Percentiles rank a stretch among this genome's conserved stretches.
Conservation (phyloP, 2,113 vertebrate species). For the Chloropsis hardwickii region DNA sequence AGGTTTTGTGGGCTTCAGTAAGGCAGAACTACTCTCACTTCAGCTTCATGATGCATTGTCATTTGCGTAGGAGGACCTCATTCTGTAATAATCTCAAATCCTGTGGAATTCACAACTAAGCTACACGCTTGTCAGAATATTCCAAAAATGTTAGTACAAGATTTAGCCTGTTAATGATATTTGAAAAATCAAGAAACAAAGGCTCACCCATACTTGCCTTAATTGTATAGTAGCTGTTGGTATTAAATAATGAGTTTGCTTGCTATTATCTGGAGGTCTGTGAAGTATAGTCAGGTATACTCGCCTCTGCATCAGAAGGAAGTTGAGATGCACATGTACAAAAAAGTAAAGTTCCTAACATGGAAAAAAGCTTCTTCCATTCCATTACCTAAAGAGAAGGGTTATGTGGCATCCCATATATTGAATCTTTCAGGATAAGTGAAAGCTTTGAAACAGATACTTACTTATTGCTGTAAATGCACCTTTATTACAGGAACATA, state of each 20-base stretch:
- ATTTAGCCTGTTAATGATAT: not conserved
- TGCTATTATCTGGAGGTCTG: not conserved
- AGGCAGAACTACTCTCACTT: not conserved
- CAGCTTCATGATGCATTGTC: not conserved
- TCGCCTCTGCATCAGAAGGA: not conserved
- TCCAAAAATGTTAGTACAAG: not conserved
- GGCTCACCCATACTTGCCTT: not conserved
- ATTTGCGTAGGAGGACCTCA: not conserved
- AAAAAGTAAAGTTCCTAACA: not conserved
- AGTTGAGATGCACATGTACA: not conserved
- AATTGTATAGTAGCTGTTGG: not conserved
- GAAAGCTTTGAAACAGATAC: not conserved
- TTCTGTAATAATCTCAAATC: not conserved
- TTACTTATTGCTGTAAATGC: not conserved
- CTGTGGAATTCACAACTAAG: not conserved
- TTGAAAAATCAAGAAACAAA: not conserved
- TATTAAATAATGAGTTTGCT: not conserved
- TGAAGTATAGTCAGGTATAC: not conserved
- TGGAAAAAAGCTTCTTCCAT: not conserved
- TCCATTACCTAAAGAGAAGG: not conserved
- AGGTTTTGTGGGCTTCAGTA: not conserved
- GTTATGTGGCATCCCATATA: not conserved
- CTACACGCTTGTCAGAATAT: not conserved
- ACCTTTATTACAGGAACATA: not conserved
- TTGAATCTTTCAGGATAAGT: not conserved